Base-by-base conservation (phyloP, 1,140 invertebrate genomes). In the Pissodes strobi region DNA sequence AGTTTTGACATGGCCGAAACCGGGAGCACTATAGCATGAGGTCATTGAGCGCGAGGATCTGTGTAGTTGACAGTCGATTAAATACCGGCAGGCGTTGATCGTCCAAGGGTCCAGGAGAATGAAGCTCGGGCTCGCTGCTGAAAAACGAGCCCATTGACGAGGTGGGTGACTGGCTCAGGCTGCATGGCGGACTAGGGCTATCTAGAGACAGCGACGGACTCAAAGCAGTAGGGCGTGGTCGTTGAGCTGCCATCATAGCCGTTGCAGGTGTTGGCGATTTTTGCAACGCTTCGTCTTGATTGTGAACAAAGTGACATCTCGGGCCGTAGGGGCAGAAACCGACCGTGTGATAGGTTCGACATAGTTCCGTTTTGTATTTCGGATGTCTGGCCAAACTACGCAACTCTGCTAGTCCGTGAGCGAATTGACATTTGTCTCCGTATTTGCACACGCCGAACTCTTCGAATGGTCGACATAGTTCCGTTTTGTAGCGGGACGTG, bases 391-490 rank as follows among this genome's bases (percentile, higher is more conserved):
- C 88, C 43, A 99, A 82, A 68, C 90, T 94, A 64, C 97, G 87
- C 62, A 99, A 83, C 77, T 99, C 98, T 65, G 87, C 86, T 39
- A 86, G 83, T 18, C 98, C 97, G 79, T 99, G 98, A 1, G 98
- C 97, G 81, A 99, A 99, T 80, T 99, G 97, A 77, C 98, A 99
- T 79, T 99, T 99, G 78, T 98, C 95, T 17, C 95, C 96, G 78
- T 99, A 99, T 80, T 98, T 97, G 84, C 97, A 99, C 56, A 89
- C 86, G 37, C 96, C 95, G 68, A 87, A 93, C 80, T 99, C 96
- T 76, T 97, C 94, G 79, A 90, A 99, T 2, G 95, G 94, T 66
- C 95, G 85, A 80, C 97, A 99, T 48, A 99, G 82, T 79, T 98
- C 96, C n/a, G 97, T 99, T 84, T 99, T 99, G 84, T 98, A 99